Percentiles rank a stretch among this genome's conserved stretches.
These are phyloP conservation scores for Enteromius anoplus DNA, from an alignment of 2,797 vertebrate genomes.

Conservation along the genomic window DNA sequence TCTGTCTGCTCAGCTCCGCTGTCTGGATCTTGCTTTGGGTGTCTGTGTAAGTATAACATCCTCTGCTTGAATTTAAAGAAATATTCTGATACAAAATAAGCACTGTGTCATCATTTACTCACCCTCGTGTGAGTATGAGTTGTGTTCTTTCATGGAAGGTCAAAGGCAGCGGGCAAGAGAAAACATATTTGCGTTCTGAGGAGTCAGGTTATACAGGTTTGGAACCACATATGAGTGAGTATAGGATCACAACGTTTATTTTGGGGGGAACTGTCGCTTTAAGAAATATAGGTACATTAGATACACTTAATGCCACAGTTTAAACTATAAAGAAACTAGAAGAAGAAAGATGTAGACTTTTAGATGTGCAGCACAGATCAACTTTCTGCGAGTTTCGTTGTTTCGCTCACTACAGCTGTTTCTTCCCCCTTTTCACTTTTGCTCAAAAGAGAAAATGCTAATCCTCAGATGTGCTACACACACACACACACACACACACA, in stretches of 20 bases:
- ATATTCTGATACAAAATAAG: not conserved
- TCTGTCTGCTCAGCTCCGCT: conserved; percentile 8
- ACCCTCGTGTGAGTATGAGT: not conserved
- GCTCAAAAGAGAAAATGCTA: conserved; percentile 9
- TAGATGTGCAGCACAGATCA: not conserved
- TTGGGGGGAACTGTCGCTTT: not conserved
- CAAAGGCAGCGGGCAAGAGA: not conserved
- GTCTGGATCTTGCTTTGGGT: not conserved
- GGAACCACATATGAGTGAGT: not conserved
- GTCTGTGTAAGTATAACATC: not conserved
- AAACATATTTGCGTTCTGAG: not conserved
- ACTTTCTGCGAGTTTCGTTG: not conserved
- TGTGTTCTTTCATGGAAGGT: not conserved
- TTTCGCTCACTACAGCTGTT: conserved; percentile 48
- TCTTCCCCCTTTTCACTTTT: conserved; percentile 41
- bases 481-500: conserved; percentile 45
- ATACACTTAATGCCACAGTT: not conserved
- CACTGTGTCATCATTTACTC: not conserved
- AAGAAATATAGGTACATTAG: not conserved
- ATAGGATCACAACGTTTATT: conserved; percentile 3
- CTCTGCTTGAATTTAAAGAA: not conserved
- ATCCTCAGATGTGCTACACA: conserved; percentile 12
- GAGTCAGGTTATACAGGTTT: not conserved
- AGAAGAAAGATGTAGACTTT: not conserved
- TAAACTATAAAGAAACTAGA: not conserved